phyloP scores from a whole-genome alignment of 2,113 vertebrate genomes.

The Thalassarche chlororhynchos region DNA sequence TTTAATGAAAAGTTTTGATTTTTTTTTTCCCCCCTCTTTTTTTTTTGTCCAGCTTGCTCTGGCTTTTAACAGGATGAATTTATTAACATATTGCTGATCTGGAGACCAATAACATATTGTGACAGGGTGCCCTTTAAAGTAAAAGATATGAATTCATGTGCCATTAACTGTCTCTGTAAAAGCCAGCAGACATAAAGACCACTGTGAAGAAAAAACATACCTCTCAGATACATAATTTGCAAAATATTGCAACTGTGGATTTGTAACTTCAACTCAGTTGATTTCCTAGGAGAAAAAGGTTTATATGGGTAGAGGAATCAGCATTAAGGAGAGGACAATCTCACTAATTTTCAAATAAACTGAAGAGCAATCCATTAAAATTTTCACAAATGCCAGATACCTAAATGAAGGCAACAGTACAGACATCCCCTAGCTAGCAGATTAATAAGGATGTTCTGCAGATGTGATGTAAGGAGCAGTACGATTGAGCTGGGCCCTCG shows the following conservation, averaged over 20 bases:
- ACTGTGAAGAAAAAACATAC: neutral
- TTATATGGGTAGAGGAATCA: neutral
- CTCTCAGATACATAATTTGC: neutral
- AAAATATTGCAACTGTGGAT: neutral
- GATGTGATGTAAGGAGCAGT: neutral
- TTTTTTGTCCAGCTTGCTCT: neutral
- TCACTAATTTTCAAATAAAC: neutral
- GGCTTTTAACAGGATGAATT: neutral
- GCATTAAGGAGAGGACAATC: neutral
- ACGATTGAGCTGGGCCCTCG: accelerated
- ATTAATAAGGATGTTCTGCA: neutral
- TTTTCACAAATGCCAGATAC: neutral
- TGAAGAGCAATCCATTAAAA: neutral
- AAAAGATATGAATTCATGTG: neutral
- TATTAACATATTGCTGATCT: neutral
- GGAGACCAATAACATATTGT: neutral
- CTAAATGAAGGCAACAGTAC: neutral
- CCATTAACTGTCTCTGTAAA: neutral
- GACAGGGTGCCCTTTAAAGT: neutral
- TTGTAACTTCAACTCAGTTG: neutral
- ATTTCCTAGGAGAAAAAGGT: neutral
- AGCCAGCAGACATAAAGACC: neutral
- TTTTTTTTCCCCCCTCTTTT: neutral
- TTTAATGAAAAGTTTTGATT: neutral
- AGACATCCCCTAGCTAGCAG: neutral